Percentiles rank a stretch among this genome's conserved stretches.
phyloP scores from a whole-genome alignment of 2,113 vertebrate species.

The Ophthalmolycus amberensis region DNA sequence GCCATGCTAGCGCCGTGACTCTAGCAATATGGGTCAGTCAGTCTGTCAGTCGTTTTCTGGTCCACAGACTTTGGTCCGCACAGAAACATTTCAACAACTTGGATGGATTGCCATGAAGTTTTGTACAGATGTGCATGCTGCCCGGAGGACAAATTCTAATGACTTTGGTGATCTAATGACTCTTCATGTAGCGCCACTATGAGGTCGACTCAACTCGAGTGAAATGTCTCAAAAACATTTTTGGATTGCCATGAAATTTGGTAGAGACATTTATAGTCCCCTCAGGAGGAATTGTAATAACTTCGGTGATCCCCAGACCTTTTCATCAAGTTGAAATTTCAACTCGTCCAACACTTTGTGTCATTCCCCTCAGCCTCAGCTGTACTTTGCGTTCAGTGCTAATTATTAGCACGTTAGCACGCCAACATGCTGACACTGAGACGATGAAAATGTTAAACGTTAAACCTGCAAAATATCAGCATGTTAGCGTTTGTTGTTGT shows the following conservation, averaged over 20 bases:
- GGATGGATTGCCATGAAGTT: conserved; percentile 1
- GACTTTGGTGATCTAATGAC: conserved; percentile 22
- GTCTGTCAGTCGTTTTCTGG: neutral
- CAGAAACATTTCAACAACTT: conserved; percentile 10
- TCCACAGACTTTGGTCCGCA: neutral
- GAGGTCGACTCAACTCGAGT: neutral
- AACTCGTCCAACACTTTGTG: neutral
- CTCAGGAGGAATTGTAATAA: conserved; percentile 26
- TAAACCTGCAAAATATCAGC: neutral
- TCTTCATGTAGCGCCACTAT: conserved; percentile 3
- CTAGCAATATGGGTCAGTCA: neutral
- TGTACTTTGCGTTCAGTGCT: neutral
- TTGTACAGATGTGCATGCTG: neutral
- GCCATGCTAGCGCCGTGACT: neutral
- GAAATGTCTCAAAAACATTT: neutral
- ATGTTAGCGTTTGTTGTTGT: neutral
- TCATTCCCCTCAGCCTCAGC: neutral
- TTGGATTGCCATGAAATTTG: conserved; percentile 18
- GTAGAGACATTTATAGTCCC: neutral
- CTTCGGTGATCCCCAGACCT: conserved; percentile 1
- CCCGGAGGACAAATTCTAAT: conserved; percentile 18
- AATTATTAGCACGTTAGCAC: too few relatives aligned
- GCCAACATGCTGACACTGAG: neutral
- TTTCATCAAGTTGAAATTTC: neutral
- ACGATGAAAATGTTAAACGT: neutral